A percentile compares a stretch with the other conserved stretches of the same genome.
These are phyloP conservation scores for Acrocyrtus sp. DNA, from an alignment of 2,888 invertebrate species.

Conservation along the genomic window DNA sequence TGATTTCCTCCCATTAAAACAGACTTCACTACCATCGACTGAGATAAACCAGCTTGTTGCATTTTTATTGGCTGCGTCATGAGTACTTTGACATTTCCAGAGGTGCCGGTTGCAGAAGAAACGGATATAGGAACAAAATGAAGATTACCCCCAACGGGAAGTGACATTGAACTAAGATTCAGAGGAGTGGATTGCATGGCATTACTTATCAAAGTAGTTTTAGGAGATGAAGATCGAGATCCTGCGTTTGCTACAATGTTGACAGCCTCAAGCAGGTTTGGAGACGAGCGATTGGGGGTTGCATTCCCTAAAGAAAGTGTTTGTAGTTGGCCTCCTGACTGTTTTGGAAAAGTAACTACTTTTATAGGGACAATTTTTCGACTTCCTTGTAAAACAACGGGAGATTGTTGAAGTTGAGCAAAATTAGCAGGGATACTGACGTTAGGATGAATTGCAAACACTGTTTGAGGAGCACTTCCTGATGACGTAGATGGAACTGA, in stretches of 20 bases:
- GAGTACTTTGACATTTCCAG: slow-evolving; percentile 64
- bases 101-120: slow-evolving; percentile 45
- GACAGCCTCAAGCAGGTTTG: slow-evolving; percentile 58
- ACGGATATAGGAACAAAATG: slow-evolving; percentile 59
- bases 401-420: slow-evolving; percentile 55
- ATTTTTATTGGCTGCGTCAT: slow-evolving; percentile 63
- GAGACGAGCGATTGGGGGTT: slow-evolving; percentile 55
- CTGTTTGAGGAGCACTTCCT: slow-evolving; percentile 46
- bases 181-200: slow-evolving; percentile 50
- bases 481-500: slow-evolving; percentile 21
- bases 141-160: slow-evolving; percentile 51
- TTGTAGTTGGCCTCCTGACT: slow-evolving; percentile 50
- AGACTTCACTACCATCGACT: slow-evolving; percentile 63
- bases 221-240: slow-evolving; percentile 55
- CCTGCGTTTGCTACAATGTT: slow-evolving; percentile 55
- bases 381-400: slow-evolving; percentile 59
- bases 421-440: slow-evolving; percentile 53
- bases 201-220: slow-evolving; percentile 47
- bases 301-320: slow-evolving; percentile 39
- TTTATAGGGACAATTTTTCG: slow-evolving; percentile 66
- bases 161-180: slow-evolving; percentile 51
- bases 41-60: slow-evolving; percentile 51
- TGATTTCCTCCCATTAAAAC: slow-evolving; percentile 61
- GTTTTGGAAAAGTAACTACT: slow-evolving; percentile 65
- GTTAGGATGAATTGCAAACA: slow-evolving; percentile 61